Evolutionary conservation across 1,140 invertebrate species (phyloP).

Genomic region (Drosophila santomea): DNA sequence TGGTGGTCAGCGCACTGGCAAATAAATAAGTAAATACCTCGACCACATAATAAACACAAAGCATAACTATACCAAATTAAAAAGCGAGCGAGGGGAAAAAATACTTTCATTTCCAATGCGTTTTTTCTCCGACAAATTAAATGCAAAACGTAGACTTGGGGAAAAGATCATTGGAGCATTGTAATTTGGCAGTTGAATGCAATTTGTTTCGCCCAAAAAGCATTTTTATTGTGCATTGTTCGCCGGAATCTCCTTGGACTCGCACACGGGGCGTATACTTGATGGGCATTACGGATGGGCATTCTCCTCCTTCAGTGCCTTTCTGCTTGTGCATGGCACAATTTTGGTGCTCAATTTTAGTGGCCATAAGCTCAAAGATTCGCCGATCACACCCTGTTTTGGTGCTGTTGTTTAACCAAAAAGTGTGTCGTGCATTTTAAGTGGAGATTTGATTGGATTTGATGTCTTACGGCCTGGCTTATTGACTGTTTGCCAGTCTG

Average conservation of each 20-base stretch:
- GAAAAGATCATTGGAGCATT: conserved; percentile 64
- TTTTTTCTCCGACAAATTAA: conserved; percentile 37
- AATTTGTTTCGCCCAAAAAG: conserved; percentile 26
- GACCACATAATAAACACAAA: conserved; percentile 47
- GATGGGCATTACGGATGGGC: conserved; percentile 38
- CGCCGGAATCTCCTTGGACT: conserved; percentile 27
- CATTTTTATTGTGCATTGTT: conserved; percentile 67
- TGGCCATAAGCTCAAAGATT: conserved; percentile 55
- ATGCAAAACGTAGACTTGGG: conserved; percentile 30
- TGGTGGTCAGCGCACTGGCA: conserved; percentile 26
- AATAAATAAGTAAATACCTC: conserved; percentile 27
- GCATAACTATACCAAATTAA: conserved; percentile 74
- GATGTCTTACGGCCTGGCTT: conserved; percentile 33
- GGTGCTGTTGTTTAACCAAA: conserved; percentile 34
- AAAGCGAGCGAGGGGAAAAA: conserved; percentile 48
- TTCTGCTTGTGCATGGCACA: conserved; percentile 58
- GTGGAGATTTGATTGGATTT: conserved; percentile 61
- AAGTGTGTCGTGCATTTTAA: conserved; percentile 77
- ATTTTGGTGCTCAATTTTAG: conserved; percentile 18
- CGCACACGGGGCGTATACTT: conserved; percentile 46
- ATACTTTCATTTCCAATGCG: conserved; percentile 69
- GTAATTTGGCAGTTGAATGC: conserved; percentile 56
- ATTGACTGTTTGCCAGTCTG: conserved; percentile 24
- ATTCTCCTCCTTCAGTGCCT: conserved; percentile 10
- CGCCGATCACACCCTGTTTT: conserved; percentile 56